Percentiles rank a stretch among this genome's conserved stretches.
Conservation (phyloP, 2,113 vertebrate species). For the Pterophyllum scalare region DNA sequence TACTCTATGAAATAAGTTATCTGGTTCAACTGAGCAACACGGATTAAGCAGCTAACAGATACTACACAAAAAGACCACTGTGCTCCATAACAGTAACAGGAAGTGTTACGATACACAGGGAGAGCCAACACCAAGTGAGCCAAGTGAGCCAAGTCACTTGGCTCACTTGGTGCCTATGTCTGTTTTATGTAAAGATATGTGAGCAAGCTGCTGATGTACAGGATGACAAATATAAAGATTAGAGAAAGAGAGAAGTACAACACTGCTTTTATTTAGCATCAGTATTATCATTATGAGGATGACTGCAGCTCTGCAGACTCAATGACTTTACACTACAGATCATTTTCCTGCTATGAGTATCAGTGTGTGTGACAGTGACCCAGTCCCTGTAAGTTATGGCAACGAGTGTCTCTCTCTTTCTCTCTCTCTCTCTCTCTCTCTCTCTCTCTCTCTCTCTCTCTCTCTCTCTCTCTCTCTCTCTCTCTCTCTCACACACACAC, state of each 20-base stretch:
- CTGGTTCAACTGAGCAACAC: too few species aligned
- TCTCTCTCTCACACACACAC: background rate
- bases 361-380: constrained; percentile 62
- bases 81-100: too few species aligned
- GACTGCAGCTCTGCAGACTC: background rate
- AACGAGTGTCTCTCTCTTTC: background rate
- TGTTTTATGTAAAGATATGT: constrained; percentile 50
- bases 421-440: too few species aligned
- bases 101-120: too few species aligned
- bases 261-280: background rate
- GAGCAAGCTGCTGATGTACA: background rate
- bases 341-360: constrained; percentile 29
- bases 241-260: background rate
- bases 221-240: background rate
- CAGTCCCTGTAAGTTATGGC: constrained; percentile 48
- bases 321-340: background rate
- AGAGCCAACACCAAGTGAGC: too few species aligned
- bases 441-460: too few species aligned
- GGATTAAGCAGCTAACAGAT: too few species aligned
- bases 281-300: constrained; percentile 7
- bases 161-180: constrained; percentile 54
- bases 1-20: too few species aligned
- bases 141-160: constrained; percentile 49
- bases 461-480: too few species aligned
- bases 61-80: too few species aligned